phyloP scores from a whole-genome alignment of 2,797 vertebrate species.

The Apogon hyalosoma region DNA sequence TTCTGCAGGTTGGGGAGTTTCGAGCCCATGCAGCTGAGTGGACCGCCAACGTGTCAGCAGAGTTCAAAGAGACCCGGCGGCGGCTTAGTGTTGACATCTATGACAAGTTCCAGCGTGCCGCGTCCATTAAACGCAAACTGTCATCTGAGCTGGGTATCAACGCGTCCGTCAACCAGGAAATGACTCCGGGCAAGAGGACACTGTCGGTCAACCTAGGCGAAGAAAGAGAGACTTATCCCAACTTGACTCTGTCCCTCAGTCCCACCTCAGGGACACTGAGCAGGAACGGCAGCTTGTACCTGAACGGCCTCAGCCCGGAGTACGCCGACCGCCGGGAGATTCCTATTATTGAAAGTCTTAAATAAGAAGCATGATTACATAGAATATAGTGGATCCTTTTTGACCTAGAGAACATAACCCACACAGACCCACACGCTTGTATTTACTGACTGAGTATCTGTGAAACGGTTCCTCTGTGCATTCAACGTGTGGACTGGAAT shows the following conservation, averaged over 20 bases:
- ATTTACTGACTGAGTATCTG: conserved; percentile 28
- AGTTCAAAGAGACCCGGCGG: conserved; percentile 97
- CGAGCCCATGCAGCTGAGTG: conserved; percentile 96
- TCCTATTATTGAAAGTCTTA: conserved; percentile 90
- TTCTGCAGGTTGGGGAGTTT: conserved; percentile 93
- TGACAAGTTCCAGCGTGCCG: conserved; percentile 96
- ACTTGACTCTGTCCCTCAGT: conserved; percentile 84
- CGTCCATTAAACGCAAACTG: conserved; percentile 96
- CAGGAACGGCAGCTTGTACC: conserved; percentile 93
- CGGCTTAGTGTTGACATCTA: conserved; percentile 97
- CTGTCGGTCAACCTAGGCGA: conserved; percentile 93
- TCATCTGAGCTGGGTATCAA: conserved; percentile 92
- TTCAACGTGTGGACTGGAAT: conserved; percentile 28
- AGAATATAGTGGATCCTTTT: too few relatives aligned
- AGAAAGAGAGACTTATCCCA: conserved; percentile 88
- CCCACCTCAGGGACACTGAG: conserved; percentile 77
- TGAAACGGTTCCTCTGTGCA: conserved; percentile 9
- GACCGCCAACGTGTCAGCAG: conserved; percentile 97
- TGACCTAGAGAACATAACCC: conserved; percentile 2
- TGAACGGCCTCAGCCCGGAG: conserved; percentile 96
- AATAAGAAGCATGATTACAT: conserved; percentile 76
- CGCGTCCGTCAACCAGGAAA: conserved; percentile 84
- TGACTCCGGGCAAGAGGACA: conserved; percentile 94
- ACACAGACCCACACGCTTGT: conserved; percentile 26
- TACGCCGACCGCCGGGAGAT: conserved; percentile 90